Percentiles rank a stretch among this genome's conserved stretches.
Evolutionary conservation across 2,113 vertebrate genomes (phyloP).

Genomic region (Nannospalax galili): DNA sequence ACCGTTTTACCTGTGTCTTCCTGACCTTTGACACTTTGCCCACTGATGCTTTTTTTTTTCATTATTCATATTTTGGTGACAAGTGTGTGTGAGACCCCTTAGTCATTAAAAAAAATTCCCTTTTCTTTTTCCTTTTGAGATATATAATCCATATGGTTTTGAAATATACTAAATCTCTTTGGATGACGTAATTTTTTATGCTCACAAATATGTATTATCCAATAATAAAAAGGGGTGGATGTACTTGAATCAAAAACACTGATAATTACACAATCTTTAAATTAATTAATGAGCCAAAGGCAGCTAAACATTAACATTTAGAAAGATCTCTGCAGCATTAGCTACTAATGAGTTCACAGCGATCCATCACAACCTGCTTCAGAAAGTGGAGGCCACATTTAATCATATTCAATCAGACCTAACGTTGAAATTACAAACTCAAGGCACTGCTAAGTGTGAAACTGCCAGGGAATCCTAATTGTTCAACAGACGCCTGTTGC

Average conservation of each 20-base stretch:
- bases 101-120: not conserved
- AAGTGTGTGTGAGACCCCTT: not conserved
- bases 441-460: slow-evolving; percentile 86
- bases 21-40: not conserved
- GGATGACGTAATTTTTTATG: slow-evolving; percentile 83
- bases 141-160: slow-evolving; percentile 58
- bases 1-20: not conserved
- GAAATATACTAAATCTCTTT: slow-evolving; percentile 77
- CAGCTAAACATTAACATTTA: slow-evolving; percentile 91
- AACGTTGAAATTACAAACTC: slow-evolving; percentile 86
- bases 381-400: slow-evolving; percentile 85
- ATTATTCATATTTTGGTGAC: not conserved
- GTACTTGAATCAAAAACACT: slow-evolving; percentile 86
- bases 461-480: slow-evolving; percentile 85
- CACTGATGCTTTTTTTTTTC: not conserved
- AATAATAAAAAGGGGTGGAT: slow-evolving; percentile 83
- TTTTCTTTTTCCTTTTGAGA: not conserved
- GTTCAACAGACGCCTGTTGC: slow-evolving; percentile 76
- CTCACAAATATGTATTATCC: slow-evolving; percentile 81
- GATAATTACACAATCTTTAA: slow-evolving; percentile 89
- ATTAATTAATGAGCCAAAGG: slow-evolving; percentile 90
- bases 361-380: slow-evolving; percentile 84
- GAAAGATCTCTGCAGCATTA: slow-evolving; percentile 87
- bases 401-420: slow-evolving; percentile 89
- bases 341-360: slow-evolving; percentile 90